These are phyloP conservation scores for Hylaeus anthracinus DNA, from an alignment of 1,140 invertebrate species.

Conservation along the genomic window DNA sequence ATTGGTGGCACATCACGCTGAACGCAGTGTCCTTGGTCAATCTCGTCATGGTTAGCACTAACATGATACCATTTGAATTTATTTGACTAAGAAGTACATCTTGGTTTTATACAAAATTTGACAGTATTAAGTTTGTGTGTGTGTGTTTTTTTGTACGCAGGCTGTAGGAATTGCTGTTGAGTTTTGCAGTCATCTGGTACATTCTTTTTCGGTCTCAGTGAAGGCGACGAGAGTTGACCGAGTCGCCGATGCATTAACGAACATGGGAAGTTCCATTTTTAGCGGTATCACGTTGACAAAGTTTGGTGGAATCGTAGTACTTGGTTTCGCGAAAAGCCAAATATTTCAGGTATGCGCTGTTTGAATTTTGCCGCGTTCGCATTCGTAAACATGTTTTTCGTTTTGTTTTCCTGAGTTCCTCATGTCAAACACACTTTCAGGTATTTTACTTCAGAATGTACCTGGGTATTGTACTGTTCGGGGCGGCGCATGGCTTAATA, in stretches of 20 bases:
- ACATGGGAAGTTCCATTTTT: constrained; percentile 97
- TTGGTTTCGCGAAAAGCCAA: constrained; percentile 98
- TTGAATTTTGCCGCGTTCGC: background rate
- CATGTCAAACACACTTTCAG: constrained; percentile 75
- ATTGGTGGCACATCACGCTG: constrained; percentile 96
- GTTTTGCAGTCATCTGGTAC: constrained; percentile 98
- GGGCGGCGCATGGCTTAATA: constrained; percentile 97
- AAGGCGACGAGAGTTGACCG: constrained; percentile 87
- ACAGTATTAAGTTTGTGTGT: background rate
- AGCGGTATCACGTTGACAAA: constrained; percentile 99
- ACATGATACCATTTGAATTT: no score
- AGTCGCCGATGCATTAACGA: constrained; percentile 91
- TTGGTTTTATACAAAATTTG: background rate
- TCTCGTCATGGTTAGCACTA: constrained; percentile 93
- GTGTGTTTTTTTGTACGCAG: constrained; percentile 76
- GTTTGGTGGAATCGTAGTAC: constrained; percentile 96
- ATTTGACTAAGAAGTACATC: no score
- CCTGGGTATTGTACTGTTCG: constrained; percentile 96
- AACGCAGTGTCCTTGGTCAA: constrained; percentile 99
- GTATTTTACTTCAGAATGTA: constrained; percentile 99
- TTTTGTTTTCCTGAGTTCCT: constrained; percentile 1
- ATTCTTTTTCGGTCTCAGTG: constrained; percentile 92
- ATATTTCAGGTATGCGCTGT: constrained; percentile 88
- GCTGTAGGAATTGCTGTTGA: constrained; percentile 98
- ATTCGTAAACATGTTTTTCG: background rate